Conservation (phyloP, 2,797 vertebrate genomes). For the Enteromius afrohamiltoni region DNA sequence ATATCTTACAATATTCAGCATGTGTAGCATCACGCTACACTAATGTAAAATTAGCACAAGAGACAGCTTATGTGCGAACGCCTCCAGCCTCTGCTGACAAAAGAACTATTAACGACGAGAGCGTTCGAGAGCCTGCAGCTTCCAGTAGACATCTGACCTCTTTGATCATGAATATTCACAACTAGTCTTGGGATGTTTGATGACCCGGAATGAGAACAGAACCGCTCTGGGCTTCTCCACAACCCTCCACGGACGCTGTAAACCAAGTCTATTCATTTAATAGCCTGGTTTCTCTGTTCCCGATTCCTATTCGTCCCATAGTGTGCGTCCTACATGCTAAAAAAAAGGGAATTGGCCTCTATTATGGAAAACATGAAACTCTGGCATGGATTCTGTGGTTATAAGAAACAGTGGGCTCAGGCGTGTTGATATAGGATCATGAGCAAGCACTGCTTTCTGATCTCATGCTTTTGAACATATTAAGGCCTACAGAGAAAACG, state of each 20-base stretch:
- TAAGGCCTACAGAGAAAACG: constrained; percentile 33
- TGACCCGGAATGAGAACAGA: constrained; percentile 22
- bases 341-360: constrained; percentile 36
- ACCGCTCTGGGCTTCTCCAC: constrained; percentile 22
- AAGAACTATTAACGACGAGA: constrained; percentile 16
- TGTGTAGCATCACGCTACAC: background rate
- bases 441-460: constrained; percentile 12
- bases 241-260: background rate
- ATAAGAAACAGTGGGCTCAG: background rate
- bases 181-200: background rate
- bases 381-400: constrained; percentile 2
- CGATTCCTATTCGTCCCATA: constrained; percentile 33
- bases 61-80: background rate
- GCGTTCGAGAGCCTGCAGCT: constrained; percentile 26
- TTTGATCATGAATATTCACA: constrained; percentile 15
- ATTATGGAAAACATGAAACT: constrained; percentile 21
- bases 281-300: constrained; percentile 16
- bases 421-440: constrained; percentile 1
- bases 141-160: constrained; percentile 28
- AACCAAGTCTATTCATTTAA: background rate
- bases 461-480: constrained; percentile 25
- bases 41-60: constrained; percentile 3
- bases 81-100: constrained; percentile 30
- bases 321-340: constrained; percentile 51
- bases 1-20: background rate